Evolutionary conservation across 2,888 invertebrate species (phyloP).

Genomic region (Danaus chrysippus): DNA sequence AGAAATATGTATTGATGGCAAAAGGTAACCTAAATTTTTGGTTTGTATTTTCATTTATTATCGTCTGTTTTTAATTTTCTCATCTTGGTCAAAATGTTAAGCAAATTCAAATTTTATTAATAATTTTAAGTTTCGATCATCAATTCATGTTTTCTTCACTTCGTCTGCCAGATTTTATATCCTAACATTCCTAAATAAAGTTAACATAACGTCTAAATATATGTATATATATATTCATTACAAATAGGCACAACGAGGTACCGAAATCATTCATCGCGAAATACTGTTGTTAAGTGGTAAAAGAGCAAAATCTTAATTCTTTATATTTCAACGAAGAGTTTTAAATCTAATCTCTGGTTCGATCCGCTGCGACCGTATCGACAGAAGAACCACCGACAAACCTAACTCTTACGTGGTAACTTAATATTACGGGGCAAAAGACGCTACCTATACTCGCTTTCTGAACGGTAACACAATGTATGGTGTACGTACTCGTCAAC

Average conservation of each 20-base stretch:
- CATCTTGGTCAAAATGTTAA: constrained; percentile 26
- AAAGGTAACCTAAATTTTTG: constrained; percentile 77
- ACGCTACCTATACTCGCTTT: constrained; percentile 65
- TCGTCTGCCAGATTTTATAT: constrained; percentile 66
- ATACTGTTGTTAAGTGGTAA: constrained; percentile 70
- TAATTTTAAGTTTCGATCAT: constrained; percentile 68
- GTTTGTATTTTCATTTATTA: constrained; percentile 57
- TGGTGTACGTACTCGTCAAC: constrained; percentile 50
- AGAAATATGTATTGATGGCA: constrained; percentile 65
- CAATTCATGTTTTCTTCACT: constrained; percentile 52
- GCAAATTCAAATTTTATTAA: constrained; percentile 43
- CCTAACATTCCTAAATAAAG: constrained; percentile 71
- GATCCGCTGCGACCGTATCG: constrained; percentile 57
- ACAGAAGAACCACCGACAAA: constrained; percentile 60
- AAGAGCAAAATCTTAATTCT: constrained; percentile 69
- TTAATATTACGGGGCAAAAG: constrained; percentile 76
- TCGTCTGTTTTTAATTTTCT: constrained; percentile 17
- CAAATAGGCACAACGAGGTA: constrained; percentile 66
- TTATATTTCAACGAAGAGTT: constrained; percentile 70
- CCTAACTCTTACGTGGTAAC: constrained; percentile 77
- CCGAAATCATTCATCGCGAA: constrained; percentile 77
- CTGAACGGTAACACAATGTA: constrained; percentile 70
- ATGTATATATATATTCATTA: constrained; percentile 64
- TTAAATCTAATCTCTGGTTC: constrained; percentile 70
- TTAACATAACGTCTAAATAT: constrained; percentile 73